Percentiles rank a stretch among this genome's conserved stretches.
Evolutionary conservation across 2,888 invertebrate genomes (phyloP).

Genomic region (Acrocyrtus sp.): DNA sequence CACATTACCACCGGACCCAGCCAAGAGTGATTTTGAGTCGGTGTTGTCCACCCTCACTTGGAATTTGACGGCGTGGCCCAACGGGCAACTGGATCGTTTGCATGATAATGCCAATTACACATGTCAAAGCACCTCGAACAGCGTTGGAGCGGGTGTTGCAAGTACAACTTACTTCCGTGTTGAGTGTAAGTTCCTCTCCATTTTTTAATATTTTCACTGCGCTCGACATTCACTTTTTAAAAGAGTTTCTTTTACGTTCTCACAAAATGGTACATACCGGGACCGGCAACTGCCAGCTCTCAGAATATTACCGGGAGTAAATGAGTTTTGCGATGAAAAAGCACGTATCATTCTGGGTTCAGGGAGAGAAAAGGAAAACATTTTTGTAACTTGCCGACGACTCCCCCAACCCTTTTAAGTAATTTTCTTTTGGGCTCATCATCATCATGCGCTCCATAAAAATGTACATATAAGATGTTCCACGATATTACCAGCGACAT

Average conservation of each 20-base stretch:
- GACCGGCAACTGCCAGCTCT: too few relatives aligned
- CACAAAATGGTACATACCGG: too few relatives aligned
- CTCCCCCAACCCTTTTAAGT: neutral
- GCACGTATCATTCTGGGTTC: slow-evolving; percentile 6
- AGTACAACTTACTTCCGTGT: slow-evolving; percentile 87
- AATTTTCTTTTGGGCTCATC: slow-evolving; percentile 2
- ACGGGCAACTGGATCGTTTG: slow-evolving; percentile 78
- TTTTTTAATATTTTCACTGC: too few relatives aligned
- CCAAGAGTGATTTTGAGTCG: slow-evolving; percentile 88
- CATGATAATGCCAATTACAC: slow-evolving; percentile 85
- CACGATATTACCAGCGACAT: too few relatives aligned
- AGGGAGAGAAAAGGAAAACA: too few relatives aligned
- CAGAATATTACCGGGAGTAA: slow-evolving; percentile 14
- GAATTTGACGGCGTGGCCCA: slow-evolving; percentile 88
- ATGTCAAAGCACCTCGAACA: slow-evolving; percentile 81
- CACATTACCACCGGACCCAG: slow-evolving; percentile 77
- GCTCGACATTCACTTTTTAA: too few relatives aligned
- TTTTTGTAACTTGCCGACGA: too few relatives aligned
- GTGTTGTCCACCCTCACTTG: slow-evolving; percentile 88
- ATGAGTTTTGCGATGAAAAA: slow-evolving; percentile 15
- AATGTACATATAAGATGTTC: slow-evolving; percentile 19
- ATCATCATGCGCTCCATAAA: slow-evolving; percentile 24
- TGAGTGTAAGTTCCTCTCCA: slow-evolving; percentile 78
- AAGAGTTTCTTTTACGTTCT: too few relatives aligned
- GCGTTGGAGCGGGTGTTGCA: slow-evolving; percentile 82